phyloP scores from a whole-genome alignment of 2,797 vertebrate species.

The Balearica regulorum region DNA sequence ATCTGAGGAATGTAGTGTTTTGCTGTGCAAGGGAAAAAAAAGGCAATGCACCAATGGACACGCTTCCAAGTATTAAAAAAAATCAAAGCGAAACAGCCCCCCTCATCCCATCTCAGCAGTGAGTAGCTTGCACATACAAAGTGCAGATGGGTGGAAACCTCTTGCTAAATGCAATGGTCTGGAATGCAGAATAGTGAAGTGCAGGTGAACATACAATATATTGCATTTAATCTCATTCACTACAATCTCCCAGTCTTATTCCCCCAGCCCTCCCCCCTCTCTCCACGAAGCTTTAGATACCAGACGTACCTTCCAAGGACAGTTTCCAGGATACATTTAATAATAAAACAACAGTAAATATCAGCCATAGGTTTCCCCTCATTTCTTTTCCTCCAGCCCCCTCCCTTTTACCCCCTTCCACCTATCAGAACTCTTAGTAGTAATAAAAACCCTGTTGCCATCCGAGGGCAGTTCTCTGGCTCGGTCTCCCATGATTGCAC shows the following conservation, averaged over 20 bases:
- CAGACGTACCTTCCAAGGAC: conserved; percentile 16
- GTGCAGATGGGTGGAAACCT: neutral
- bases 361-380: neutral
- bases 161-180: neutral
- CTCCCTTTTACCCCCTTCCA: neutral
- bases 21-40: conserved; percentile 23
- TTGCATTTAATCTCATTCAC: conserved; percentile 6
- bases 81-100: neutral
- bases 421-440: neutral
- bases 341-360: neutral
- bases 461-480: neutral
- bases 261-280: neutral
- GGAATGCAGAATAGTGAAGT: conserved; percentile 9
- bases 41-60: neutral
- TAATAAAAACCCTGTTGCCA: neutral
- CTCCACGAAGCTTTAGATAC: neutral
- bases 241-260: neutral
- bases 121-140: neutral
- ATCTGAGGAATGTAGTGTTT: conserved; percentile 3
- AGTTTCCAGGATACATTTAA: conserved; percentile 35
- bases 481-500: neutral
- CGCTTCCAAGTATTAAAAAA: conserved; percentile 2
- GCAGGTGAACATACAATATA: neutral
- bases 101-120: neutral
- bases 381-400: neutral